A percentile compares a stretch with the other conserved stretches of the same genome.
phyloP scores from a whole-genome alignment of 2,113 vertebrate species.

The Petrocephalus microphthalmus region DNA sequence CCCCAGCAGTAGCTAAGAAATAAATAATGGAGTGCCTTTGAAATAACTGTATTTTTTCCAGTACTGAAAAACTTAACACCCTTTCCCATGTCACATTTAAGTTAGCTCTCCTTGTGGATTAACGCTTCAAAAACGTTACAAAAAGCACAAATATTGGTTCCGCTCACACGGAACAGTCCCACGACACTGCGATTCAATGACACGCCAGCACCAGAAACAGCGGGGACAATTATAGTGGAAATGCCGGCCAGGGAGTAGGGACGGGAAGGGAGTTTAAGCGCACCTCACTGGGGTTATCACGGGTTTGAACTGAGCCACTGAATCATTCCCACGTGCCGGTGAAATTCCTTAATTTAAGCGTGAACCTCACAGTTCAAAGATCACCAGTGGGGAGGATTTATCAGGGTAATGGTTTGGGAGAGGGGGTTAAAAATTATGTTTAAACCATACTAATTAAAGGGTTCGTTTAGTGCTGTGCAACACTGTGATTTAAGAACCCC shows the following conservation, averaged over 20 bases:
- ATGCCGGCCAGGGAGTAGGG: background rate
- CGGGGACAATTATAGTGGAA: constrained; percentile 9
- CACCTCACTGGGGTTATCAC: background rate
- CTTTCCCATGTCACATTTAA: background rate
- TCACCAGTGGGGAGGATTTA: constrained; percentile 50
- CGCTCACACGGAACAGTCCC: background rate
- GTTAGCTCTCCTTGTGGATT: constrained; percentile 13
- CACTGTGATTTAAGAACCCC: constrained; percentile 53
- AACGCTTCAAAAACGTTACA: constrained; percentile 9
- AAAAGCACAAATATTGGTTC: background rate
- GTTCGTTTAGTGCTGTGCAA: constrained; percentile 39
- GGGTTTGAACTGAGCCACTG: background rate
- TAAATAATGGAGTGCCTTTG: constrained; percentile 16
- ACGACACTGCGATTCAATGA: background rate
- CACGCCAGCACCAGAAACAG: background rate
- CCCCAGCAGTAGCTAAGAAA: constrained; percentile 3
- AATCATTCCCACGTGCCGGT: background rate
- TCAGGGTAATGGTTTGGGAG: constrained; percentile 54
- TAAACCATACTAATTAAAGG: constrained; percentile 59
- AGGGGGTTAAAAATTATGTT: constrained; percentile 41
- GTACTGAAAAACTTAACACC: background rate
- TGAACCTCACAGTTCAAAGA: constrained; percentile 3
- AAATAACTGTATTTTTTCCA: background rate
- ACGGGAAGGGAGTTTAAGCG: background rate
- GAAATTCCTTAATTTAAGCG: background rate